Evolutionary conservation across 1,140 invertebrate genomes (phyloP).

Genomic region (Coenobita brevimanus): DNA sequence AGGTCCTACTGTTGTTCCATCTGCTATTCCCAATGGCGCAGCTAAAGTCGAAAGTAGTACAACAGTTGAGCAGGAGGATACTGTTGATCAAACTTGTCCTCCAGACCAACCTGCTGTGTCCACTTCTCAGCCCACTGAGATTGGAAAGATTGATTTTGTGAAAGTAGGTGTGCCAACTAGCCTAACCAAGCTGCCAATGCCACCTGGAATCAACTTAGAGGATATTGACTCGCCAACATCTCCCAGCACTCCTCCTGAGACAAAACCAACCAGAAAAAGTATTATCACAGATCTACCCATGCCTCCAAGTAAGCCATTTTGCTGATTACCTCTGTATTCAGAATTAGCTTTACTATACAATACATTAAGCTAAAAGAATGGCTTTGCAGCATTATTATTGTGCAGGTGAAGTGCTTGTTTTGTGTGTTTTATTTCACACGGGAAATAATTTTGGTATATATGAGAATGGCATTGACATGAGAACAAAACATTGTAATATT

Average conservation of each 20-base stretch:
- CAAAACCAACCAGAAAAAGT: constrained; percentile 70
- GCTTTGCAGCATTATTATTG: no score
- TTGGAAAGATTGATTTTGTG: constrained; percentile 51
- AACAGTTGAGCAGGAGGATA: constrained; percentile 26
- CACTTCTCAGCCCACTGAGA: constrained; percentile 31
- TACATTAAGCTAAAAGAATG: no score
- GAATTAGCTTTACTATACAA: constrained; percentile 11
- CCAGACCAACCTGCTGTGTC: constrained; percentile 37
- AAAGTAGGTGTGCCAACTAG: constrained; percentile 47
- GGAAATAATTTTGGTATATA: no score
- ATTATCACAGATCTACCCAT: constrained; percentile 90
- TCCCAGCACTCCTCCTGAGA: constrained; percentile 61
- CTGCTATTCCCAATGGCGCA: constrained; percentile 56
- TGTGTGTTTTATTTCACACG: no score
- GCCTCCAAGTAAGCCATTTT: constrained; percentile 82
- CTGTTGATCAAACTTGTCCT: constrained; percentile 49
- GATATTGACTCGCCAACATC: constrained; percentile 74
- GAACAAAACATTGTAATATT: no score
- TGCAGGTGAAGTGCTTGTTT: no score
- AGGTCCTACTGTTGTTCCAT: constrained; percentile 59
- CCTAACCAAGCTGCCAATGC: constrained; percentile 79
- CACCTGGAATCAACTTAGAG: constrained; percentile 86
- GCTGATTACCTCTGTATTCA: not conserved
- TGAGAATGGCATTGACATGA: no score
- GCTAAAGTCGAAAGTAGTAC: constrained; percentile 37